Evolutionary conservation across 2,113 vertebrate genomes (phyloP), one percentile per base, ranked within the genome.

Genomic region (Damaliscus lunatus): DNA sequence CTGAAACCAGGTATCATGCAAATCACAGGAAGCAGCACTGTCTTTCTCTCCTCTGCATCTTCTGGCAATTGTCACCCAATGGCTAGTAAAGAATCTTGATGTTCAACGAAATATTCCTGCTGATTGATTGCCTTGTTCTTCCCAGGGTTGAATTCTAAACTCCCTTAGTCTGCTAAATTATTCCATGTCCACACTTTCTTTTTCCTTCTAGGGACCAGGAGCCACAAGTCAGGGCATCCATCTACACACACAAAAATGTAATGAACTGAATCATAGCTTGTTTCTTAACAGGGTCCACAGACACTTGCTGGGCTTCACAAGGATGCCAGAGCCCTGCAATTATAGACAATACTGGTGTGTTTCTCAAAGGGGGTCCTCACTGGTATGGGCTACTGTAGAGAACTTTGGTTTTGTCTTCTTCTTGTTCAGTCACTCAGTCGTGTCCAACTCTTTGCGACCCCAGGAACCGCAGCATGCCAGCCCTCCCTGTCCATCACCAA

Each of bases 371-470:
- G 19, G 5, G 8, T 67, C n/a, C 2, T 23, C 4, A 5, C 33
- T 3, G 33, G 21, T 4, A 15, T 4, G 0, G 6, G 16, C 11
- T 7, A 4, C 80, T 27, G 15, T 9, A 85, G 85, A 67, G 77
- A 77, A 40, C 23, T 15, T 48, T 16, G 4, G 21, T 36, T 55
- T 33, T 78, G 21, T 33, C 57, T 84, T 53, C 12, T 43, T 53
- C 3, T 12, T 23, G 8, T 15, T 77, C 12, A 77, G 71, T 0
- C 1, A 0, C 23, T 77, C 36, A 25, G 36, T 77, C 2, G 0
- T 77, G 40, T 15, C 23, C 0, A 1, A 43, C 40, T 43, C 71
- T 77, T 14, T 43, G 71, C 0, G 0, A 15, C 40, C 40, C 40
- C 3, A 15, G 13, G 23, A 13, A 43, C 71, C 4, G 0, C 71